phyloP scores from a whole-genome alignment of 2,113 vertebrate species.

The Hydrolagus affinis region DNA sequence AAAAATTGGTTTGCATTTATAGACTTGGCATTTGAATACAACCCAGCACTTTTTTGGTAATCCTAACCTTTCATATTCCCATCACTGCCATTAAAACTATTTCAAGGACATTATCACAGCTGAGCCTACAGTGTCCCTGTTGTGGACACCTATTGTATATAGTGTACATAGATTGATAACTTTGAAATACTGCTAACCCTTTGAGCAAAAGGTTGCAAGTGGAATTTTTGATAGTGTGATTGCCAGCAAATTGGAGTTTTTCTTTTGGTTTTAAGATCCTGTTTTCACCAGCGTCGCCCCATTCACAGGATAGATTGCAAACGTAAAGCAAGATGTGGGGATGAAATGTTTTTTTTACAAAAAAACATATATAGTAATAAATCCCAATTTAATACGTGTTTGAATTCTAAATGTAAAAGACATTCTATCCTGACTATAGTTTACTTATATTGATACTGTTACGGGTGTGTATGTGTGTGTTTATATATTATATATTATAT shows the following conservation, averaged over 20 bases:
- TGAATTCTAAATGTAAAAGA: background rate
- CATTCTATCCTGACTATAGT: background rate
- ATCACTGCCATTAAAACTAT: conserved; percentile 27
- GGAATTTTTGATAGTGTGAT: conserved; percentile 31
- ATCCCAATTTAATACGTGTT: background rate
- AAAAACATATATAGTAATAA: background rate
- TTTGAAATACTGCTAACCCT: conserved; percentile 22
- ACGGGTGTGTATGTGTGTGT: background rate
- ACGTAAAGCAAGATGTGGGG: background rate
- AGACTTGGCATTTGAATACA: conserved; percentile 10
- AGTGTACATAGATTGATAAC: conserved; percentile 24
- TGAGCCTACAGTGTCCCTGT: conserved; percentile 31
- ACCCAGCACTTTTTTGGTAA: conserved; percentile 28
- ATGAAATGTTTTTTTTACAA: background rate
- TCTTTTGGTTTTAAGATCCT: conserved; percentile 10
- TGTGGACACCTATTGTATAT: conserved; percentile 30
- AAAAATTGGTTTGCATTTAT: conserved; percentile 21
- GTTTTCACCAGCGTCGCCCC: conserved; percentile 14
- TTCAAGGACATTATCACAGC: conserved; percentile 26
- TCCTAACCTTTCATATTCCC: background rate
- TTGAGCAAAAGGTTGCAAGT: conserved; percentile 18
- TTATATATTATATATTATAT: background rate
- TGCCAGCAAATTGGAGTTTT: conserved; percentile 27
- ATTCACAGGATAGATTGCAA: conserved; percentile 2
- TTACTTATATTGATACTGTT: conserved; percentile 17